phyloP scores from a whole-genome alignment of 2,113 vertebrate genomes.

The Marmota flaviventris region DNA sequence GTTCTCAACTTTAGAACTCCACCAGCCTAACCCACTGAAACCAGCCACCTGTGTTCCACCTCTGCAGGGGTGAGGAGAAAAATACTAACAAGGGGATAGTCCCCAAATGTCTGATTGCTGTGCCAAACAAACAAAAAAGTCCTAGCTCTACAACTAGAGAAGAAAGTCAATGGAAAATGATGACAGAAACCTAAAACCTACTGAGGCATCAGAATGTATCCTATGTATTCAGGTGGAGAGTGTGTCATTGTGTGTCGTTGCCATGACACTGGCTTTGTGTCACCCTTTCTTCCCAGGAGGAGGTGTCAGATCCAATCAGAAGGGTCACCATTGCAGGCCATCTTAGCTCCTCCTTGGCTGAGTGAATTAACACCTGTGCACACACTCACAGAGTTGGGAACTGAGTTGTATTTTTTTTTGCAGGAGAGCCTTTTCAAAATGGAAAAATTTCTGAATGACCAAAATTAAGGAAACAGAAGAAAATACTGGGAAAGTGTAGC shows the following conservation, averaged over 20 bases:
- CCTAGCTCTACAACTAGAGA: constrained; percentile 68
- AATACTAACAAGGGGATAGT: constrained; percentile 57
- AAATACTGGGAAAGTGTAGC: constrained; percentile 63
- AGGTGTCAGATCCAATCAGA: constrained; percentile 49
- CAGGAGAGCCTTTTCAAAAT: constrained; percentile 42
- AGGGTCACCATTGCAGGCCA: constrained; percentile 13
- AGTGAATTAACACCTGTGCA: background rate
- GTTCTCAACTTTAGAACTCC: too few species aligned
- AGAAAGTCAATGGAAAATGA: constrained; percentile 65
- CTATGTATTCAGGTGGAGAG: background rate
- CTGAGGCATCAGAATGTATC: constrained; percentile 59
- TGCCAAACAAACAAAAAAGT: constrained; percentile 72
- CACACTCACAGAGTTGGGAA: constrained; percentile 52
- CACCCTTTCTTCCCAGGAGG: constrained; percentile 55
- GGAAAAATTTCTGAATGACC: constrained; percentile 43
- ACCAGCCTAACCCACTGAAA: constrained; percentile 73
- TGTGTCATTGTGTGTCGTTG: background rate
- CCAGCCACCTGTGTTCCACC: constrained; percentile 74
- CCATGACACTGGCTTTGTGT: constrained; percentile 60
- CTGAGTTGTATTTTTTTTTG: constrained; percentile 46
- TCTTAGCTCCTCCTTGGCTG: constrained; percentile 23
- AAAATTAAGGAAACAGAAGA: constrained; percentile 63
- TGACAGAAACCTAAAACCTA: constrained; percentile 58
- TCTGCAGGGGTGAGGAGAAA: constrained; percentile 72
- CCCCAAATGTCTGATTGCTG: constrained; percentile 58